Base-by-base conservation (phyloP, 2,888 invertebrate species). In the Cataglyphis altisquamis region DNA sequence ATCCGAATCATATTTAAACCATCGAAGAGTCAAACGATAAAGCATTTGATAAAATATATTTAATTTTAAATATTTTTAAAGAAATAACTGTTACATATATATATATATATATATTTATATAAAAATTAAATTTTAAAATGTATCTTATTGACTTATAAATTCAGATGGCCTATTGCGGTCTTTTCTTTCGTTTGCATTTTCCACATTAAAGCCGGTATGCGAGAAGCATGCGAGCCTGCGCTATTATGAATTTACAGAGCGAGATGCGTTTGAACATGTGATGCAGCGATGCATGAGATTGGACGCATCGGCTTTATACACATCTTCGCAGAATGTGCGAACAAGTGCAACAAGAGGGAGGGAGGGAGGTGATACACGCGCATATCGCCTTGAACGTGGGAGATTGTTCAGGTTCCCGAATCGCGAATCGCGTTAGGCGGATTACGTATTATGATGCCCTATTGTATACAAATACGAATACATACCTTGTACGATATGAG, bases 401-500 rank as follows among this genome's bases (percentile, higher is more conserved):
- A 93, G 93, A 93, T 89, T 89, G 87, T 88, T 92, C 91, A 89
- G 89, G 89, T 88, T 48, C 18, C 68, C 88, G 89, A 78, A 81
- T 32, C 88, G 90, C 91, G 92, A 93, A 93, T 93, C 25, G 92
- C 92, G 91, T 92, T 90, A 91, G 90, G 91, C 92, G 92, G 92
- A 93, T 94, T 94, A 92, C 91, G 92, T 92, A 93, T 93, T 93
- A 93, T 92, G 93, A 93, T 94, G 92, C 91, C 90, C 94, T 93
- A 94, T 94, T 94, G 94, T 94, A 94, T 94, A 94, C 94, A 94
- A 94, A 94, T 93, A 93, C 92, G 91, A 88, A 90, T 90, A 82
- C 89, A 89, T 89, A 85, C 89, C 88, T 85, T 83, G 84, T 86
- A 90, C 86, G 86, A 86, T 88, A 90, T 87, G 89, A 88, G 89